phyloP scores from a whole-genome alignment of 2,113 vertebrate species.

The Butorides virescens region DNA sequence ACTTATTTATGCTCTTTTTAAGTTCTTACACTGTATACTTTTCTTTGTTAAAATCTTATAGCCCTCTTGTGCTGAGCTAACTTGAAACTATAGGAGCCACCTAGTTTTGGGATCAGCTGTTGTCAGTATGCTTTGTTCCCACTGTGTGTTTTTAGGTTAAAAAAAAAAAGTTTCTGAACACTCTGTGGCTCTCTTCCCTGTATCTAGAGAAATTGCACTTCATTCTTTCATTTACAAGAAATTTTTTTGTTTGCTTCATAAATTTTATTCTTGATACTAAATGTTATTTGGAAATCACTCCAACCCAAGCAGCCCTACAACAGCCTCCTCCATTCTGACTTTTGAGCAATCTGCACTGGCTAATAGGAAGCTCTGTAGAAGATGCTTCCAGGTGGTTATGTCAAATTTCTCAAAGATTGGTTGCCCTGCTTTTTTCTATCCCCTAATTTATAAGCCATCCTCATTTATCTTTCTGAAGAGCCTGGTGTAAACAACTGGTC shows the following conservation, averaged over 20 bases:
- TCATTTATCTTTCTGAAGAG: not conserved
- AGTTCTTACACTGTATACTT: not conserved
- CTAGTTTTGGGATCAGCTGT: not conserved
- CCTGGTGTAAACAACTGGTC: not conserved
- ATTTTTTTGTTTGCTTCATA: not conserved
- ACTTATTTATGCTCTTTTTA: not conserved
- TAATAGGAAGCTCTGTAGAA: not conserved
- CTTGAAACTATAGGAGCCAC: not conserved
- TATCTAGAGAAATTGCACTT: not conserved
- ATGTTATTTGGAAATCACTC: not conserved
- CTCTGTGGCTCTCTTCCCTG: not conserved
- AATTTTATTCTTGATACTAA: not conserved
- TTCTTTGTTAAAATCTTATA: not conserved
- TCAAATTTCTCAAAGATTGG: not conserved
- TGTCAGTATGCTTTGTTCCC: not conserved
- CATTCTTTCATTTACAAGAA: not conserved
- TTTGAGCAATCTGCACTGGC: accelerated
- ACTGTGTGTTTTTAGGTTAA: not conserved
- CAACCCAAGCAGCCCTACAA: not conserved
- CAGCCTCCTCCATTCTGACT: not conserved
- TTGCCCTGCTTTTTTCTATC: not conserved
- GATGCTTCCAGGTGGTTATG: not conserved
- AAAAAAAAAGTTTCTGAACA: not conserved
- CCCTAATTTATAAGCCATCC: not conserved
- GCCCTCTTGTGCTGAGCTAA: not conserved